A percentile compares a stretch with the other conserved stretches of the same genome.
Evolutionary conservation across 2,113 vertebrate species (phyloP).

Genomic region (Psittacara wagleri): DNA sequence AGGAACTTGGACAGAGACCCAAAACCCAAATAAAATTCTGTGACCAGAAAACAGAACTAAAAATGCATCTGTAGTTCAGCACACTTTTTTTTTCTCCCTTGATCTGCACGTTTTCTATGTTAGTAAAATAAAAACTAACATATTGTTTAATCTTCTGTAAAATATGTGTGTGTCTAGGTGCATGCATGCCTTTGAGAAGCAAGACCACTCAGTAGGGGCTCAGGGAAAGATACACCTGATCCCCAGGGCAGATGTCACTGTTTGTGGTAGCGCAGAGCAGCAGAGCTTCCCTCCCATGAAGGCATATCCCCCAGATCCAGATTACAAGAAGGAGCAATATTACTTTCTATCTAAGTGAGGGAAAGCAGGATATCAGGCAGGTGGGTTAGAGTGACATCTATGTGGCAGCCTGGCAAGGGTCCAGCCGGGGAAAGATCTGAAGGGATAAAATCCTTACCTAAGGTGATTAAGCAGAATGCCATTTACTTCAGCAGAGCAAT

Average conservation of each 20-base stretch:
- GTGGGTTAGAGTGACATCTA: background rate
- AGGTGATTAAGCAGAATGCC: background rate
- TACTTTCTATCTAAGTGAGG: background rate
- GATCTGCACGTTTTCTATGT: background rate
- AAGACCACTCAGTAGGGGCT: background rate
- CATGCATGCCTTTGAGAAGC: fast-evolving
- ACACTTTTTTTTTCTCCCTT: background rate
- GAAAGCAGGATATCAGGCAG: background rate
- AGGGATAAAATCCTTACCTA: conserved; percentile 14
- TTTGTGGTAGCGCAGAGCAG: background rate
- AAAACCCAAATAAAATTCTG: background rate
- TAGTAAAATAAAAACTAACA: background rate
- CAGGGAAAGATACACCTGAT: background rate
- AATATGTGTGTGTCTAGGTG: background rate
- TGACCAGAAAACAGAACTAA: background rate
- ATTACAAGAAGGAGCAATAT: background rate
- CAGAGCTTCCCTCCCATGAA: background rate
- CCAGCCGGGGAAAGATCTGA: background rate
- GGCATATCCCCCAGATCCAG: background rate
- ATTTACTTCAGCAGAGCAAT: background rate
- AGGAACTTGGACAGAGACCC: background rate
- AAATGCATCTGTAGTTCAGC: background rate
- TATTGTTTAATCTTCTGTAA: background rate
- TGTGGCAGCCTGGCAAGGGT: background rate
- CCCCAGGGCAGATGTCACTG: background rate